Evolutionary conservation across 2,113 vertebrate genomes (phyloP).

Genomic region (rat (Rattus norvegicus)): GRCr8 NC_086027.1:86006501-86007000

Average conservation of each 20-base stretch:
- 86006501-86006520: not conserved
- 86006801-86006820: not conserved
- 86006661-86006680: not conserved
- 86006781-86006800: not conserved
- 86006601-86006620: not conserved
- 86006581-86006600: not conserved
- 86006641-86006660: not conserved
- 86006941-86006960: not conserved
- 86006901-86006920: not conserved
- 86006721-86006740: not conserved
- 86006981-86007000: not conserved
- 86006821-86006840: not conserved
- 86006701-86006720: not conserved
- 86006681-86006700: not conserved
- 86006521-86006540: not conserved
- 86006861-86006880: not conserved
- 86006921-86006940: not conserved
- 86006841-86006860: not conserved
- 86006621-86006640: not conserved
- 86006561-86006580: not conserved
- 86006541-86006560: not conserved
- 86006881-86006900: not conserved
- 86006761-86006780: not conserved
- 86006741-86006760: not conserved
- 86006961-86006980: not conserved